Conservation (phyloP, 2,888 invertebrate genomes). For the Baccha elongata region DNA sequence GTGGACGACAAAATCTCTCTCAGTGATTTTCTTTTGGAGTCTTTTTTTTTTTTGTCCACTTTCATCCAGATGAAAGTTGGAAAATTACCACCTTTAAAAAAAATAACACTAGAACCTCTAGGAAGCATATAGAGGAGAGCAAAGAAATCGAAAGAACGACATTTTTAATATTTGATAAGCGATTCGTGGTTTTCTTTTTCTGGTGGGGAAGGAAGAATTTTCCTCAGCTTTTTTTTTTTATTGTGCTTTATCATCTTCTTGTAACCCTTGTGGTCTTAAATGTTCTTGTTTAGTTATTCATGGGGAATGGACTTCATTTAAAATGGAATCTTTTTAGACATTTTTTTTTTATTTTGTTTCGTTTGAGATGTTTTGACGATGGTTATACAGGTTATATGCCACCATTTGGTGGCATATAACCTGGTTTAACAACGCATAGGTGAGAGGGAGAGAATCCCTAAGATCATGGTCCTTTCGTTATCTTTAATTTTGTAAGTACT, state of each 20-base stretch:
- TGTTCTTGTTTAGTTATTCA: conserved; percentile 53
- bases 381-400: too few species aligned
- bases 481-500: too few species aligned
- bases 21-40: conserved; percentile 42
- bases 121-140: conserved; percentile 2
- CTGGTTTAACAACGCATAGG: too few species aligned
- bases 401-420: too few species aligned
- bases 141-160: conserved; percentile 58
- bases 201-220: conserved; percentile 27
- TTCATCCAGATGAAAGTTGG: background rate
- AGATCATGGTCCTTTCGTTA: too few species aligned
- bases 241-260: background rate
- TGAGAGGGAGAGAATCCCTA: too few species aligned
- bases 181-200: conserved; percentile 62
- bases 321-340: background rate
- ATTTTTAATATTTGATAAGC: conserved; percentile 72
- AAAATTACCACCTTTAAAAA: conserved; percentile 5
- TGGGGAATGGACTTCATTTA: conserved; percentile 40
- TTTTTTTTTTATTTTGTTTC: too few species aligned
- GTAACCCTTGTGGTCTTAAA: conserved; percentile 42
- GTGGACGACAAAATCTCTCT: conserved; percentile 63
- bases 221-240: conserved; percentile 18
- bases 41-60: background rate
- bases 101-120: conserved; percentile 26
- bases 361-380: too few species aligned